Evolutionary conservation across 2,888 invertebrate genomes (phyloP), one percentile per base, ranked within the genome.

Genomic region (Tenthredo livida): DNA sequence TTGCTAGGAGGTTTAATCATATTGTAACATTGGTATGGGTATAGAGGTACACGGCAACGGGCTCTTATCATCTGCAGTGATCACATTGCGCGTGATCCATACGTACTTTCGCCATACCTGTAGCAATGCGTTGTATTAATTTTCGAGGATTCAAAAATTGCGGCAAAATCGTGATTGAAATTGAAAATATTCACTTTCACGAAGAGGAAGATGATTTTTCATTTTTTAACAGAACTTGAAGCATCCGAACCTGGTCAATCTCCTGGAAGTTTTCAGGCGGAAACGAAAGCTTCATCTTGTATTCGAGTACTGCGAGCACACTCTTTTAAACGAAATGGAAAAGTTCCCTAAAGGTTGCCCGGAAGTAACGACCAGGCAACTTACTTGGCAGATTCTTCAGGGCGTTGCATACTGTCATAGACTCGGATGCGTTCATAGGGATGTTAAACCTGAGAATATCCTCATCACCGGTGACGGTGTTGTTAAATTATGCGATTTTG

Each of bases 361-460:
- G 1, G 98, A 99, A 91, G 94, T 96, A 85, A 95, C 98, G 85
- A 98, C 97, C 21, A 98, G 98, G 94, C 98, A 98, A 94, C 98
- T 99, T 85, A 96, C 97, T 86, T 99, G 98, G 96, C 99, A 99
- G 94, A 98, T 98, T 72, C 95, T 99, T 77, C 97, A 98, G 91
- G 99, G 99, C 0, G 97, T 99, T 17, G 97, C 97, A 82, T 99
- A 99, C 94, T 99, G 99, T 93, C 99, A 99, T 94, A 96, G 97
- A 85, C 98, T 99, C 94, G 98, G 98, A 93, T 98, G 98, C 94
- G 97, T 99, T 91, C 99, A 99, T 92, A 95, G 99, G 72, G 99
- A 99, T 93, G 98, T 99, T 67, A 99, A 99, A 93, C 99, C 99
- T 0, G 99, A 99, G 94, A 99, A 99, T 94, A 99, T 99, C 86